A percentile compares a stretch with the other conserved stretches of the same genome.
These are phyloP conservation scores for Sylvia borin DNA, from an alignment of 2,797 vertebrate species.

Conservation along the genomic window DNA sequence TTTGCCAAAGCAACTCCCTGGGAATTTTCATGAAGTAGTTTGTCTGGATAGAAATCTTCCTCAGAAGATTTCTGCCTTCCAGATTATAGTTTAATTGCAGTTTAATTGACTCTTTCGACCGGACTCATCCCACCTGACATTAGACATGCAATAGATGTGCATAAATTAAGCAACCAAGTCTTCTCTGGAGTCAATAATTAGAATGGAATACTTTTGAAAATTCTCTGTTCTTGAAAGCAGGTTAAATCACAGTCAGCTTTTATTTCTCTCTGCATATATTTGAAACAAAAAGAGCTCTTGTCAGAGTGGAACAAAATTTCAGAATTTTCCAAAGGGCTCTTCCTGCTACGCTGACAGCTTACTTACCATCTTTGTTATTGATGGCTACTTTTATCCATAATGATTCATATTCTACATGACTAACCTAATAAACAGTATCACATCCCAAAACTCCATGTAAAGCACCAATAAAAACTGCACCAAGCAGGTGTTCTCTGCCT, in stretches of 20 bases:
- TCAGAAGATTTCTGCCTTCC: background rate
- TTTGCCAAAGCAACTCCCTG: background rate
- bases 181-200: background rate
- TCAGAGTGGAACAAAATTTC: background rate
- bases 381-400: background rate
- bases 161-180: background rate
- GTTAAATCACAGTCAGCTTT: background rate
- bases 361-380: background rate
- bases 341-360: background rate
- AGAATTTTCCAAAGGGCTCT: background rate
- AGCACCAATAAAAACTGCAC: background rate
- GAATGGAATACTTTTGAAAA: background rate
- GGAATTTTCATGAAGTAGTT: background rate
- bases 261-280: background rate
- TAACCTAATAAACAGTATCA: background rate
- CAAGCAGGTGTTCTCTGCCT: background rate
- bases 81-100: background rate
- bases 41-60: background rate
- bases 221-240: background rate
- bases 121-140: background rate
- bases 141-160: background rate
- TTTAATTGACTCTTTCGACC: background rate
- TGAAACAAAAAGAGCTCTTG: background rate
- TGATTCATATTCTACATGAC: background rate
- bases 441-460: background rate